phyloP scores from a whole-genome alignment of 2,888 invertebrate species.

The Hedya salicella region DNA sequence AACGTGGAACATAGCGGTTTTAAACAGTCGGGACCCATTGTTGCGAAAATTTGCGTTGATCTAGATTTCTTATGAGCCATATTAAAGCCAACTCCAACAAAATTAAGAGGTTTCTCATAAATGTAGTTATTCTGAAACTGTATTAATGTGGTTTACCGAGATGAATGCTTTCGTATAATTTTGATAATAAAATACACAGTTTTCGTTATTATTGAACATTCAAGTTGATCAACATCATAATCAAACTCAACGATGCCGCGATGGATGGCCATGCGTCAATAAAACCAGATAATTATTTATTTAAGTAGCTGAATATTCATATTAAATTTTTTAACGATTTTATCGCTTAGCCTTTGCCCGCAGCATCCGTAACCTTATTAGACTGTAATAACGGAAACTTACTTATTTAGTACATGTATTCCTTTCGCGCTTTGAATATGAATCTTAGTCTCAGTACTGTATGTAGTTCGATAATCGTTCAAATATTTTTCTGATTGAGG shows the following conservation, averaged over 20 bases:
- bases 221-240: conserved; percentile 29
- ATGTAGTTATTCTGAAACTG: not conserved
- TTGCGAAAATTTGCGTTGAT: no score
- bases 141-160: not conserved
- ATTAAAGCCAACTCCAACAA: not conserved
- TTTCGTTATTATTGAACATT: conserved; percentile 1
- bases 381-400: conserved; percentile 1
- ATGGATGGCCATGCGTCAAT: conserved; percentile 33
- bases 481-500: not conserved
- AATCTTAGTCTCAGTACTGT: no score
- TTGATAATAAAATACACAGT: not conserved
- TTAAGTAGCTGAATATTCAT: conserved; percentile 30
- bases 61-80: no score
- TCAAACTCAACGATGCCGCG: conserved; percentile 19
- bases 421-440: no score
- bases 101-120: not conserved
- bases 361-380: not conserved
- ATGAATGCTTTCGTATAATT: not conserved
- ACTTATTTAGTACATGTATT: no score
- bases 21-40: no score
- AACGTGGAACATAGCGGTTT: no score
- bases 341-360: conserved; percentile 7
- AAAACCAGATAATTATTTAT: conserved; percentile 36
- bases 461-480: no score
- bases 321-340: conserved; percentile 17